Conservation (phyloP, 2,113 vertebrate species). For the Protomyctophum bolini region DNA sequence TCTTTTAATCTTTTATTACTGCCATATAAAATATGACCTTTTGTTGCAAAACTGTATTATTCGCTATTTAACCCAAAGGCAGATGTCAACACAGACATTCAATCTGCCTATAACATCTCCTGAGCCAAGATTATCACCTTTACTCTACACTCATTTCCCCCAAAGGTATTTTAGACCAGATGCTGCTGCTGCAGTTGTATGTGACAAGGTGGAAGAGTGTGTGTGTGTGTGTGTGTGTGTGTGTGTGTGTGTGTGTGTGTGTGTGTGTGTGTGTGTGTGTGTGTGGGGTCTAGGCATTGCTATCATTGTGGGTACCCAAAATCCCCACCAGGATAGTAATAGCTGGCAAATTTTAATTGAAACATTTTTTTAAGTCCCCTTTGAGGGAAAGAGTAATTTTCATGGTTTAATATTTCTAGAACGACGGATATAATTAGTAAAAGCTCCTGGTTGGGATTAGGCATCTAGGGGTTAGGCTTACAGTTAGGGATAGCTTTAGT, state of each 20-base stretch:
- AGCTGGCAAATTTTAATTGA: too few species aligned
- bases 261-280: background rate
- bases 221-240: conserved; percentile 6
- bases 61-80: background rate
- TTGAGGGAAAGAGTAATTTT: too few species aligned
- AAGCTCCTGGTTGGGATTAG: too few species aligned
- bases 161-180: conserved; percentile 4
- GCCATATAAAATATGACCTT: background rate
- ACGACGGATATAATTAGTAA: too few species aligned
- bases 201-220: conserved; percentile 3
- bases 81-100: background rate
- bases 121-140: conserved; percentile 4
- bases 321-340: too few species aligned
- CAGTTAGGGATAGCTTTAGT: too few species aligned
- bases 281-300: too few species aligned
- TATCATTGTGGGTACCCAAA: too few species aligned
- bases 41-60: background rate
- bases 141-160: background rate
- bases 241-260: background rate
- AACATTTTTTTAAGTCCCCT: too few species aligned
- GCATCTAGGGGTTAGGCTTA: too few species aligned
- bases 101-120: background rate
- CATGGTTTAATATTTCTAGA: too few species aligned
- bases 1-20: too few species aligned
- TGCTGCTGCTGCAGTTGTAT: background rate